phyloP scores from a whole-genome alignment of 2,888 invertebrate genomes.

The Phlogophora meticulosa region DNA sequence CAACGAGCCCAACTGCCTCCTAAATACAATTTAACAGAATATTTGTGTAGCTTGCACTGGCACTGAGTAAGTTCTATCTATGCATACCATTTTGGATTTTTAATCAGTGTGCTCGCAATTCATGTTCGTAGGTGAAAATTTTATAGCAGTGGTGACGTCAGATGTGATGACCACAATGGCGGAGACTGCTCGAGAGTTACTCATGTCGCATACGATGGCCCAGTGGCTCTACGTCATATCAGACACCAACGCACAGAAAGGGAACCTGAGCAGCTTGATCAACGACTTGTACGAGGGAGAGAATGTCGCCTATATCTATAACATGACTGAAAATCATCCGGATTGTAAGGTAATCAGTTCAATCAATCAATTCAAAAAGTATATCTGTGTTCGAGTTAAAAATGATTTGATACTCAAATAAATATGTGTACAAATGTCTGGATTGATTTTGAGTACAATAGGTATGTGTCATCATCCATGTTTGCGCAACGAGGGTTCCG shows the following conservation, averaged over 20 bases:
- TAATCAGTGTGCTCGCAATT: background rate
- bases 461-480: no score
- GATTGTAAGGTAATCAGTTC: conserved; percentile 92
- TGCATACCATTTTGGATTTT: background rate
- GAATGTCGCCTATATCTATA: conserved; percentile 95
- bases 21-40: conserved; percentile 24
- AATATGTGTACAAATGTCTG: background rate
- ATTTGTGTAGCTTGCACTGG: conserved; percentile 4
- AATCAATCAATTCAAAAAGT: no score
- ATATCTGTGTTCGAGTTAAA: no score
- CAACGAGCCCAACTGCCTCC: conserved; percentile 21
- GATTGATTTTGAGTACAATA: background rate
- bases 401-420: background rate
- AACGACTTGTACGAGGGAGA: conserved; percentile 94
- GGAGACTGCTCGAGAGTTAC: conserved; percentile 92
- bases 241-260: conserved; percentile 88
- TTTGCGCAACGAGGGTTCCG: no score
- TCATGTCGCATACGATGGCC: conserved; percentile 93
- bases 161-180: conserved; percentile 92
- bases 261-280: conserved; percentile 90
- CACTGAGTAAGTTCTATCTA: background rate
- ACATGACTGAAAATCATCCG: conserved; percentile 89
- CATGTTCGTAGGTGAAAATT: conserved; percentile 87
- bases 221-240: conserved; percentile 96
- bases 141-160: conserved; percentile 92